A percentile compares a stretch with the other conserved stretches of the same genome.
These are phyloP conservation scores for Alitta virens DNA, from an alignment of 2,888 invertebrate genomes.

Conservation along the genomic window DNA sequence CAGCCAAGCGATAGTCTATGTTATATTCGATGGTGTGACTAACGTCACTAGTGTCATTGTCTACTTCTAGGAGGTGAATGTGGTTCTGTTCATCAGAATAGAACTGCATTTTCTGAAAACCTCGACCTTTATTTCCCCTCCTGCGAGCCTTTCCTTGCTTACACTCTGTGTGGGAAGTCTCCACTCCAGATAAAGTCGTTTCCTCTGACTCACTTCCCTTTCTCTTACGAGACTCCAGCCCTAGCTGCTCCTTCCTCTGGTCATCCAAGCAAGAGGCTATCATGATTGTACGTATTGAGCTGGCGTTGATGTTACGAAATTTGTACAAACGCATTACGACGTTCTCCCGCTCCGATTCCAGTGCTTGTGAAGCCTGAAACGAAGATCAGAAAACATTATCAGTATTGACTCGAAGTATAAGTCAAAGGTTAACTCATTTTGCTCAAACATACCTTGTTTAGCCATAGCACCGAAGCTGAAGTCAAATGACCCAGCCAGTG, in stretches of 20 bases:
- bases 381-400: not conserved
- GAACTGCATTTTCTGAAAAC: conserved; percentile 26
- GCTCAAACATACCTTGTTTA: conserved; percentile 65
- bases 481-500: conserved; percentile 71
- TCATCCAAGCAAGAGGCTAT: conserved; percentile 66
- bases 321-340: conserved; percentile 59
- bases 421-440: not conserved
- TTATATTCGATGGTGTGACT: conserved; percentile 30
- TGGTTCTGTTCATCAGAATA: conserved; percentile 33
- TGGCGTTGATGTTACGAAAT: conserved; percentile 77
- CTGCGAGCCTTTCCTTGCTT: conserved; percentile 7
- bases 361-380: conserved; percentile 70
- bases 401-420: not conserved
- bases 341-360: conserved; percentile 75
- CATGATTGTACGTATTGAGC: conserved; percentile 75
- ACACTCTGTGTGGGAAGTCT: conserved; percentile 13
- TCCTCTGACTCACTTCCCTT: not conserved
- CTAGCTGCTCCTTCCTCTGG: too few relatives aligned
- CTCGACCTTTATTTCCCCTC: not conserved
- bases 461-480: conserved; percentile 69
- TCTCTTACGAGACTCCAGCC: conserved; percentile 1
- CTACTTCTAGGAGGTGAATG: conserved; percentile 33
- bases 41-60: conserved; percentile 23
- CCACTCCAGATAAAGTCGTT: conserved; percentile 4
- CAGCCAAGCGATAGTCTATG: conserved; percentile 17